phyloP scores from a whole-genome alignment of 2,888 invertebrate species.

The Ceriagrion tenellum region DNA sequence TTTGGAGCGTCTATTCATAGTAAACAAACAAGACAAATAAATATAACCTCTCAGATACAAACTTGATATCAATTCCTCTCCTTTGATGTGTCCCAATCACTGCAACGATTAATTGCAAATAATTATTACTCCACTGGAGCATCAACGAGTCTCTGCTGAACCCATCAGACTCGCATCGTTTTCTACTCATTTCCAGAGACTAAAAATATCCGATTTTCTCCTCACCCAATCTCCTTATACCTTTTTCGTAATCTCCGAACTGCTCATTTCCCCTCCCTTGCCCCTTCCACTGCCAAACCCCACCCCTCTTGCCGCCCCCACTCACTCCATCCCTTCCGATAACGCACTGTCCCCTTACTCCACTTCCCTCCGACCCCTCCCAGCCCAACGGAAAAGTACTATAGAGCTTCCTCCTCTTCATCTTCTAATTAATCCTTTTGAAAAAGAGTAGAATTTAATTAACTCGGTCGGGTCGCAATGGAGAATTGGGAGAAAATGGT shows the following conservation, averaged over 20 bases:
- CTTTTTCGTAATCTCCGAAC: constrained; percentile 40
- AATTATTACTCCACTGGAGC: background rate
- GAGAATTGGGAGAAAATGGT: constrained; percentile 47
- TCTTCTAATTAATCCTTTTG: constrained; percentile 67
- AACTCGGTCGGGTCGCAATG: constrained; percentile 64
- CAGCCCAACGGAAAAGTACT: background rate
- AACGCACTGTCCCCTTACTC: background rate
- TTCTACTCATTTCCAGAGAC: background rate
- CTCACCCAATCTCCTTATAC: background rate
- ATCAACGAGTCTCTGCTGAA: background rate
- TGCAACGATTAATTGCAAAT: background rate
- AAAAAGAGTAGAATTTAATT: constrained; percentile 67
- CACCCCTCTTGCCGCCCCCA: background rate
- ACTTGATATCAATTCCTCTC: no score
- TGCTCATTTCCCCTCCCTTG: constrained; percentile 27
- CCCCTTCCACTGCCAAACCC: background rate
- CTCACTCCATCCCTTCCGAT: background rate
- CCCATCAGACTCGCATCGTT: background rate
- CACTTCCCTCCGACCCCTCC: background rate
- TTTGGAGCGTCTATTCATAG: no score
- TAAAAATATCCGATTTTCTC: constrained; percentile 17
- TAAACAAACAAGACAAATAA: no score
- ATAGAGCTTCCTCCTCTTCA: constrained; percentile 59
- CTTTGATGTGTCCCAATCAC: background rate
- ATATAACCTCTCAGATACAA: no score